Base-by-base conservation (phyloP, 2,113 vertebrate genomes). In the Spea multiplicata region DNA sequence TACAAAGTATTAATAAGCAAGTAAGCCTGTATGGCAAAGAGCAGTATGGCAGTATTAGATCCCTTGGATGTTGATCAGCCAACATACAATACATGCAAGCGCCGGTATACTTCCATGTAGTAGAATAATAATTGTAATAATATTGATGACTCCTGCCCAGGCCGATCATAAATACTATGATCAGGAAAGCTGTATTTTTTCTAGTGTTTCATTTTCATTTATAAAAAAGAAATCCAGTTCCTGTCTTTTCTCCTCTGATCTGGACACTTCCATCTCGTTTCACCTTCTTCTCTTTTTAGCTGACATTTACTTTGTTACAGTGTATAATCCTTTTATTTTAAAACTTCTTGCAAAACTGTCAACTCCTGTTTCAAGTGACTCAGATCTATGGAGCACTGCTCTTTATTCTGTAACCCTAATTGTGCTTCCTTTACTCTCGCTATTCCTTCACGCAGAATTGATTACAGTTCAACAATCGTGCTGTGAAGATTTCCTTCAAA, bases 351-450 rank as follows among this genome's bases (percentile, higher is more conserved):
- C 55, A 59, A 59, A 59, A 13, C 55, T 3, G 55, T 59, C 55
- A 59, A 13, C 55, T 2, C 4, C 55, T 5, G 12, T 59, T 12
- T 59, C 12, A 59, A 59, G 14, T 59, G 14, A 59, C 55, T 13
- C 10, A 59, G 9, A 59, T 59, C 55, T 59, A 12, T 59, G 2
- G 14, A 59, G 14, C 55, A 8, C 8, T 59, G 55, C 55, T 59
- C 12, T 59, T 59, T 59, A 59, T 59, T 59, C 55, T 59, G 55
- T 59, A 59, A 59, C 55, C 55, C 14, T 59, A 59, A 59, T 59
- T 59, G 55, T 59, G 14, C 55, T 59, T 8, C 55, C 14, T 5
- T 13, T 12, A 13, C 55, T 13, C 55, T 7, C 50, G 9, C 9
- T 52, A 1, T 59, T 59, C 30, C 10, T 59, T 59, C 55, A 8